Evolutionary conservation across 2,888 invertebrate genomes (phyloP).

Genomic region (Spisula solida): DNA sequence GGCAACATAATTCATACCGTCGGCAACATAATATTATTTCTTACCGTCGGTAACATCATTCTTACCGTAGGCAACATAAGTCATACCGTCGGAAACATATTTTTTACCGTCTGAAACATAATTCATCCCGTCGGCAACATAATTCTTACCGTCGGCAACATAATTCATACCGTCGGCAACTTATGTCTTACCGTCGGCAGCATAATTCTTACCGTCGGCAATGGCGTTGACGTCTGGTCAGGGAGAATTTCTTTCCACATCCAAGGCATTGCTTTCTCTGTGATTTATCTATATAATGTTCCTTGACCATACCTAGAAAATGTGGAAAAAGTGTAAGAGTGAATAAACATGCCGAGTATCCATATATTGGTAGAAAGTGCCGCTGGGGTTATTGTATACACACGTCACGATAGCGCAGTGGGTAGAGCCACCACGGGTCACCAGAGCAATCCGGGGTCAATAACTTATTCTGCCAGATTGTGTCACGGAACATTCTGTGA

Average conservation of each 20-base stretch:
- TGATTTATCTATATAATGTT: constrained; percentile 50
- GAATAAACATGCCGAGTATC: not conserved
- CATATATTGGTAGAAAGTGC: not conserved
- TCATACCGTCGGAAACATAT: too few species aligned
- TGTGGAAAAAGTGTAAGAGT: not conserved
- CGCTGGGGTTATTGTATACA: not conserved
- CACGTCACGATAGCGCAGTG: not conserved
- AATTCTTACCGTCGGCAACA: too few species aligned
- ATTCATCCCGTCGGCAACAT: too few species aligned
- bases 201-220: constrained; percentile 83
- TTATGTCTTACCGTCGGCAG: too few species aligned
- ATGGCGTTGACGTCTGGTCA: constrained; percentile 78
- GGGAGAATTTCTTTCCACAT: constrained; percentile 76
- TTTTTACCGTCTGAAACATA: too few species aligned
- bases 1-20: too few species aligned
- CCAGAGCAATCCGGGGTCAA: not conserved
- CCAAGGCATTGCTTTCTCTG: constrained; percentile 32
- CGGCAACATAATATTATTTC: too few species aligned
- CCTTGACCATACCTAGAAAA: constrained; percentile 55
- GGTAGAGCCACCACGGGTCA: not conserved
- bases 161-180: too few species aligned
- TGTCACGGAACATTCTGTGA: not conserved
- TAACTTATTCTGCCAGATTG: not conserved
- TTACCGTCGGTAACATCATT: too few species aligned
- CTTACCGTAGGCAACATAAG: too few species aligned